phyloP scores from a whole-genome alignment of 2,888 invertebrate species.

The Liodrosophila aerea region DNA sequence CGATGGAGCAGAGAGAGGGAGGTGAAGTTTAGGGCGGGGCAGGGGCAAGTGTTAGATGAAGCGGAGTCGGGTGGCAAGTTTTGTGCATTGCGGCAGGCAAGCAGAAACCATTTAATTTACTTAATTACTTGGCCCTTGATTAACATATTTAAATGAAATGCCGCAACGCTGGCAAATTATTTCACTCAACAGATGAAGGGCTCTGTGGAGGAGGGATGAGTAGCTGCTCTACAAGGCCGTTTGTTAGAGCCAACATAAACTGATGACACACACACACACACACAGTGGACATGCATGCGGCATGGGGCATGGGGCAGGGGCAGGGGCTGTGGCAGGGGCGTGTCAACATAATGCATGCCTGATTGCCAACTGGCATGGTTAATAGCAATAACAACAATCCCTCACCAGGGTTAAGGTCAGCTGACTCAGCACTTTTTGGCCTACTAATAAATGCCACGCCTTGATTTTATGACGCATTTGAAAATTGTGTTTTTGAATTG shows the following conservation, averaged over 20 bases:
- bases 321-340: constrained; percentile 22
- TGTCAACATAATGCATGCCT: constrained; percentile 57
- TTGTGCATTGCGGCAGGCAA: constrained; percentile 33
- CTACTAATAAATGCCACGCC: background rate
- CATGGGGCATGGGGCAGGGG: too few species aligned
- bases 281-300: too few species aligned
- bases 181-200: constrained; percentile 22
- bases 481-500: constrained; percentile 4
- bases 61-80: background rate
- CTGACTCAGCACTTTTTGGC: constrained; percentile 38
- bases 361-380: constrained; percentile 31
- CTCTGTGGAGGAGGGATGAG: background rate
- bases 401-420: background rate
- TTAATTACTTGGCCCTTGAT: constrained; percentile 74
- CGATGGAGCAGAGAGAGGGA: background rate
- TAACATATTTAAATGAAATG: constrained; percentile 67
- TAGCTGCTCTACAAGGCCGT: background rate
- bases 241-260: constrained; percentile 27
- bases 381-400: constrained; percentile 3
- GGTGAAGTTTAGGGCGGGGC: background rate
- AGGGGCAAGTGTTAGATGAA: background rate
- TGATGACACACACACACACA: too few species aligned
- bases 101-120: constrained; percentile 68
- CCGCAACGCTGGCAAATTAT: constrained; percentile 53
- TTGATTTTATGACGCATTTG: constrained; percentile 12